phyloP scores from a whole-genome alignment of 2,797 vertebrate species.

The Siniperca scherzeri region DNA sequence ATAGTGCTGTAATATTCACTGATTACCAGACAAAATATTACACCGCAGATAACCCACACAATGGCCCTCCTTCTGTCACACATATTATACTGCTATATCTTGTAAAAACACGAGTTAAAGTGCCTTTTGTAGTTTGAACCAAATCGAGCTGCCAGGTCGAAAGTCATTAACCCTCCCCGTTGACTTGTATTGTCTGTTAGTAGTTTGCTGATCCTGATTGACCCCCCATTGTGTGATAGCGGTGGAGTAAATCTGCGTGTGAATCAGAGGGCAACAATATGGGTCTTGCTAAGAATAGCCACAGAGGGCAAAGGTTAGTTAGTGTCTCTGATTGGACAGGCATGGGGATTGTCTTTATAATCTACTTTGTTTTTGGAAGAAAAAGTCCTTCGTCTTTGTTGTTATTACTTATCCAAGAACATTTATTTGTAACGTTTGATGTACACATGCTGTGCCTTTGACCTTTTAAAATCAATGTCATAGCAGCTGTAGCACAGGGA shows the following conservation, averaged over 20 bases:
- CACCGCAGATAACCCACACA: constrained; percentile 72
- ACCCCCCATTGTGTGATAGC: constrained; percentile 65
- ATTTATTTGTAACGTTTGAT: background rate
- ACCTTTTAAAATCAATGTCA: background rate
- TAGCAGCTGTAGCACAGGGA: background rate
- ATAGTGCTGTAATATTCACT: constrained; percentile 62
- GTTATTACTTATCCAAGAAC: too few species aligned
- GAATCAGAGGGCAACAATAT: constrained; percentile 27
- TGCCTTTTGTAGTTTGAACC: constrained; percentile 38
- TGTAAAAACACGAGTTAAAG: constrained; percentile 53
- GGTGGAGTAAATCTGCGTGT: constrained; percentile 39
- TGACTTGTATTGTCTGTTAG: constrained; percentile 66
- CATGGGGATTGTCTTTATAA: constrained; percentile 13
- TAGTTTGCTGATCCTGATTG: constrained; percentile 49
- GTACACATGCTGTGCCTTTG: background rate
- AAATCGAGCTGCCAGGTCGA: constrained; percentile 18
- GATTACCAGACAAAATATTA: constrained; percentile 75
- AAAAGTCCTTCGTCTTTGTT: background rate
- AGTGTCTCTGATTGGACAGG: constrained; percentile 19
- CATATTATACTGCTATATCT: constrained; percentile 55
- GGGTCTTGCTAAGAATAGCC: constrained; percentile 48
- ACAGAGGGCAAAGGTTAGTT: constrained; percentile 31
- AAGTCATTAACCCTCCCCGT: constrained; percentile 46
- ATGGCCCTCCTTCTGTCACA: constrained; percentile 41
- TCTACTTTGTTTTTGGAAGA: background rate